A percentile compares a stretch with the other conserved stretches of the same genome.
Evolutionary conservation across 2,113 vertebrate genomes (phyloP).

Genomic region (Platysternon megacephalum): DNA sequence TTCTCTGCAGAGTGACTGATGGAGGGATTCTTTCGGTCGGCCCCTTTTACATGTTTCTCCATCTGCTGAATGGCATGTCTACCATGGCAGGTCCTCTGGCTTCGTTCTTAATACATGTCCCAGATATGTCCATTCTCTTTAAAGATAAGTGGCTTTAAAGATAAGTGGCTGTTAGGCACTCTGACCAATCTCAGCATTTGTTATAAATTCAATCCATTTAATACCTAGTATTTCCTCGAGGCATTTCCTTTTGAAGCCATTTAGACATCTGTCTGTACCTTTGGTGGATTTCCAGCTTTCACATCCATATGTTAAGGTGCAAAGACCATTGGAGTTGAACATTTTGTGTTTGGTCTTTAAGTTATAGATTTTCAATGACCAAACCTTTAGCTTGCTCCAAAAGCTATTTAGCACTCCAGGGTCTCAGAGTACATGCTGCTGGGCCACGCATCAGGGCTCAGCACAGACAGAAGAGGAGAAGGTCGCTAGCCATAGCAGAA

Average conservation of each 20-base stretch:
- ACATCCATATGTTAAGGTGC: neutral
- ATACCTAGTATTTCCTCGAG: neutral
- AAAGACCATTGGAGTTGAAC: neutral
- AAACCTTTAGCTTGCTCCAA: neutral
- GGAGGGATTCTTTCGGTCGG: neutral
- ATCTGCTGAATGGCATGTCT: neutral
- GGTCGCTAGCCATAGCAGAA: neutral
- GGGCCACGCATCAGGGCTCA: neutral
- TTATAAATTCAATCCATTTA: neutral
- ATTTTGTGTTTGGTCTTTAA: neutral
- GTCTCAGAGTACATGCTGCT: neutral
- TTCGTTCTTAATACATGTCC: neutral
- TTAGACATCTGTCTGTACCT: neutral
- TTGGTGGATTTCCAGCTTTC: neutral
- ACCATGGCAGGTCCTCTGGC: neutral
- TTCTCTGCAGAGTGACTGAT: neutral
- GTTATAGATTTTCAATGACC: neutral
- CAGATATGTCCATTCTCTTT: neutral
- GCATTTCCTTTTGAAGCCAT: neutral
- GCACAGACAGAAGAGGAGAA: neutral
- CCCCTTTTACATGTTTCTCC: neutral
- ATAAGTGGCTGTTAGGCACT: neutral
- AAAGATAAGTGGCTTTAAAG: no score
- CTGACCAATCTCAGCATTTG: neutral
- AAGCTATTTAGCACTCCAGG: neutral